Evolutionary conservation across 2,888 invertebrate genomes (phyloP), one percentile per base, ranked within the genome.

Genomic region (Crossocerus cetratus): DNA sequence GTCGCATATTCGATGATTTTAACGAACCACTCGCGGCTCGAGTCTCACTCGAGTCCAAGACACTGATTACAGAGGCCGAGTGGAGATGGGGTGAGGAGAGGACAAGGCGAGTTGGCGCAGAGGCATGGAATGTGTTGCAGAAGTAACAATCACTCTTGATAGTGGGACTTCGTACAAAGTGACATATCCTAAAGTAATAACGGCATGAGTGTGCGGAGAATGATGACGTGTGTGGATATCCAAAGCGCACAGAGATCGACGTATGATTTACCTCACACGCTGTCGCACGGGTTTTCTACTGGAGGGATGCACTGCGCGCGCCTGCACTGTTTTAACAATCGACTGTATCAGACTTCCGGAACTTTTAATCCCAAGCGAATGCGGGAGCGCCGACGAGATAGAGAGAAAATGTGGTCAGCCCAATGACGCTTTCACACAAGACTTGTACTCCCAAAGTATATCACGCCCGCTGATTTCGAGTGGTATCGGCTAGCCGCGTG

Each of bases 201-300:
- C 53, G 65, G 58, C 56, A 64, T 45, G 60, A 60, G 65, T 65
- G 68, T 68, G 60, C 18, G 59, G 14, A 49, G 62, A 43, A 61
- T 11, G 68, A 60, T 18, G 44, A 32, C 57, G 55, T 45, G 54
- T 66, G 68, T 57, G 58, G 57, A 58, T 69, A 77, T 71, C 64
- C 55, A 68, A 82, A 78, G 63, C 82, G 82, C 80, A 82, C 82
- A 82, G 78, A 70, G 61, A 63, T 58, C 53, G 54, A 58, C 3
- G 45, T 60, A 21, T 20, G 66, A 54, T 43, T 49, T 53, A 23
- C 69, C 69, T 71, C 42, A 53, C 56, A 77, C 59, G 77, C 53
- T 68, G 64, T 56, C 21, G 21, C 42, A 58, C 21, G 68, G 32
- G 59, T 65, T 59, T 79, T 73, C 45, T 61, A 64, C 53, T 43